Conservation (phyloP, 2,113 vertebrate genomes). For the Lipotes vexillifer region DNA sequence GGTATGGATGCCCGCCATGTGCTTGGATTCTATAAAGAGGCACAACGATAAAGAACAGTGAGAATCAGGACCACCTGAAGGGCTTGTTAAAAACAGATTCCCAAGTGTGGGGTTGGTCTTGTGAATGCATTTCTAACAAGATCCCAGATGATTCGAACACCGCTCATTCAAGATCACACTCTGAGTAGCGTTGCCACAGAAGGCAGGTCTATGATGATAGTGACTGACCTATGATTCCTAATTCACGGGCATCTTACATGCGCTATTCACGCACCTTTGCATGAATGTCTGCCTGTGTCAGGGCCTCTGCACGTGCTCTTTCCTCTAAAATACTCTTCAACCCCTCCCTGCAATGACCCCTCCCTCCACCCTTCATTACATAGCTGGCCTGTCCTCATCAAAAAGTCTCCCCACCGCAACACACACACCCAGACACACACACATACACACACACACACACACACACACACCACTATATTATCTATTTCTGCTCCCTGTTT, state of each 20-base stretch:
- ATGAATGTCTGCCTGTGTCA: not conserved
- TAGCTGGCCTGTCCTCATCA: not conserved
- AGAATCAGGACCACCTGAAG: no score
- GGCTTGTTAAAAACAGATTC: not conserved
- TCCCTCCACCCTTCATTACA: not conserved
- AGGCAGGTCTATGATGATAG: not conserved
- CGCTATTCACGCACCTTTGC: no score
- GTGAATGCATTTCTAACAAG: not conserved
- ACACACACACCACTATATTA: not conserved
- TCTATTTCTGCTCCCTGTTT: not conserved
- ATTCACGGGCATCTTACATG: not conserved
- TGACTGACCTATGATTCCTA: not conserved
- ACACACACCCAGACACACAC: not conserved
- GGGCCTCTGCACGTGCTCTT: not conserved
- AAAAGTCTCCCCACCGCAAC: not conserved
- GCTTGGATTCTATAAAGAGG: not conserved
- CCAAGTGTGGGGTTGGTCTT: not conserved
- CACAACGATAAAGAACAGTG: not conserved
- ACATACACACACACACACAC: not conserved
- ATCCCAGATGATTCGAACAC: not conserved
- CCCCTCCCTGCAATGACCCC: not conserved
- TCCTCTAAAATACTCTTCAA: not conserved
- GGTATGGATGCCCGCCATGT: accelerated
- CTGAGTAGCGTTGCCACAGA: not conserved
- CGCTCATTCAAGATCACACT: not conserved